phyloP scores from a whole-genome alignment of 2,113 vertebrate genomes.

The Indicator maculatus region DNA sequence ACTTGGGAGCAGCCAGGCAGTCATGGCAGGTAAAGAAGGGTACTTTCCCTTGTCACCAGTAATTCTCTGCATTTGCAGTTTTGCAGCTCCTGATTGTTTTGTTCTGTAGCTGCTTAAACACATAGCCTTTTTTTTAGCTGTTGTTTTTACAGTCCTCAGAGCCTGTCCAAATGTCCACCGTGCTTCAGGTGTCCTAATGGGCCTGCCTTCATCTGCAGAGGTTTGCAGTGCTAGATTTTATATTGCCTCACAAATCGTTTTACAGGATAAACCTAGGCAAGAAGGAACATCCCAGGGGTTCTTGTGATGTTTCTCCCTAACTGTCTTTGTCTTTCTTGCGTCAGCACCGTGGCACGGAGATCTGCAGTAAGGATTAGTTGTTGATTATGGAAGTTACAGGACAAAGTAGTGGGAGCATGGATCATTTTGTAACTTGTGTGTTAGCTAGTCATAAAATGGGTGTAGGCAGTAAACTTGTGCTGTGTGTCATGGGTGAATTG shows the following conservation, averaged over 20 bases:
- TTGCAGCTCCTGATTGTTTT: slow-evolving; percentile 31
- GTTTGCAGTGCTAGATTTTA: neutral
- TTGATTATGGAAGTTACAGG: neutral
- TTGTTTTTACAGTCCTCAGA: neutral
- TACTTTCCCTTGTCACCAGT: neutral
- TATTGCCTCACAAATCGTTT: neutral
- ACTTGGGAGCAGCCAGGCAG: slow-evolving; percentile 92
- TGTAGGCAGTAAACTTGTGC: neutral
- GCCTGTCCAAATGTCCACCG: neutral
- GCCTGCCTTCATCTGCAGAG: neutral
- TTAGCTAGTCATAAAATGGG: neutral
- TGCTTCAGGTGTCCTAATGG: neutral
- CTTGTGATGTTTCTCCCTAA: neutral
- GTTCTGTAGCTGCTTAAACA: neutral
- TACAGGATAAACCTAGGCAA: neutral
- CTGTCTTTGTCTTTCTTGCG: neutral
- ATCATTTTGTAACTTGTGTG: neutral
- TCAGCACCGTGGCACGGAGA: neutral
- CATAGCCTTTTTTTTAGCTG: neutral
- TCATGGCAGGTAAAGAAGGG: slow-evolving; percentile 89
- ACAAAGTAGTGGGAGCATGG: neutral
- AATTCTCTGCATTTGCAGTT: slow-evolving; percentile 13
- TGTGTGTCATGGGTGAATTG: neutral
- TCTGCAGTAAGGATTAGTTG: neutral
- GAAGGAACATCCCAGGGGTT: neutral